phyloP scores from a whole-genome alignment of 2,888 invertebrate species.

The Drepana falcataria region DNA sequence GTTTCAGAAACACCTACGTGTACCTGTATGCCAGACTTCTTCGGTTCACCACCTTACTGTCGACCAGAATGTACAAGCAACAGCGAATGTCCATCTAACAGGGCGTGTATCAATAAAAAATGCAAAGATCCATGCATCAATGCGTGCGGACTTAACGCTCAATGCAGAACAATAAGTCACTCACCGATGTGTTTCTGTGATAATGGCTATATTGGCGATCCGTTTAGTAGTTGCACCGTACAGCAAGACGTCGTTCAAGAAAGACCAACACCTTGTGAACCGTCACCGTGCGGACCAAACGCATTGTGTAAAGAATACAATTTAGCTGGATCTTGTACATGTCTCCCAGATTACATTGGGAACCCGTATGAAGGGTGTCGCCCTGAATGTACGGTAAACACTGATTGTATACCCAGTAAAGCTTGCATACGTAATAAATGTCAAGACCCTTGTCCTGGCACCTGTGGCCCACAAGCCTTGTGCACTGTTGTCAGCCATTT shows the following conservation, averaged over 20 bases:
- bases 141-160: constrained; percentile 84
- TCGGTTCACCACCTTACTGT: constrained; percentile 88
- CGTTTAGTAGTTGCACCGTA: constrained; percentile 79
- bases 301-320: constrained; percentile 81
- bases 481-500: constrained; percentile 86
- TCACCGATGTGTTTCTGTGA: constrained; percentile 86
- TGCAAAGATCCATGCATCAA: constrained; percentile 83
- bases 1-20: constrained; percentile 81
- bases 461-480: constrained; percentile 84
- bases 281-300: constrained; percentile 82
- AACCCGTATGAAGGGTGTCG: constrained; percentile 89
- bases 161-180: constrained; percentile 86
- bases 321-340: constrained; percentile 82
- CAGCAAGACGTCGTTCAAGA: constrained; percentile 61
- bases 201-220: constrained; percentile 82
- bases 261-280: constrained; percentile 75
- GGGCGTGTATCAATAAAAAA: constrained; percentile 83
- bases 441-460: constrained; percentile 87
- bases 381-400: constrained; percentile 85
- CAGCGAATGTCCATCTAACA: constrained; percentile 81
- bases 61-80: constrained; percentile 85
- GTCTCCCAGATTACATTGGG: constrained; percentile 84
- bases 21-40: constrained; percentile 81
- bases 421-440: constrained; percentile 87
- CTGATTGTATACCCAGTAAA: constrained; percentile 83